Evolutionary conservation across 2,888 invertebrate species (phyloP).

Genomic region (Nipponacmea schrenckii): DNA sequence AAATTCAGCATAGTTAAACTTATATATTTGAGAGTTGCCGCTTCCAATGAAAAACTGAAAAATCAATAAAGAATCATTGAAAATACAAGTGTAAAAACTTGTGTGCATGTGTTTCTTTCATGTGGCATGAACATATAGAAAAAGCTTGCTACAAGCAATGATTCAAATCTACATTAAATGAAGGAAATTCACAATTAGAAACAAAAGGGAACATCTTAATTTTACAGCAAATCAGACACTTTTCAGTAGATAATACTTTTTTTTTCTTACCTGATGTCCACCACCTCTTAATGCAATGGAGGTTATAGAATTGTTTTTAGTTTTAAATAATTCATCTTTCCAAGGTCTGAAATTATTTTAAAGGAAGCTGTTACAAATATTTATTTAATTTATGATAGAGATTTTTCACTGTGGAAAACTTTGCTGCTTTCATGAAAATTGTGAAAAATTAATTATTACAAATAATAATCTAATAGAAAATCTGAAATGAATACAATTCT

Average conservation of each 20-base stretch:
- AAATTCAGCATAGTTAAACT: constrained; percentile 78
- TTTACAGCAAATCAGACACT: too few species aligned
- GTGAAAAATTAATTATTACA: not conserved
- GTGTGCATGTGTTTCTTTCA: not conserved
- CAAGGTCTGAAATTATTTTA: constrained; percentile 38
- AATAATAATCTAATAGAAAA: not conserved
- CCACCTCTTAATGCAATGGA: constrained; percentile 73
- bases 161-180: not conserved
- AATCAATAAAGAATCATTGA: constrained; percentile 5
- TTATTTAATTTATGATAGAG: not conserved
- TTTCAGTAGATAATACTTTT: too few species aligned
- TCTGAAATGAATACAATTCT: too few species aligned
- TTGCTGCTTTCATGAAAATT: not conserved
- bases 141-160: not conserved
- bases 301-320: constrained; percentile 75
- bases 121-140: not conserved
- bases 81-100: not conserved
- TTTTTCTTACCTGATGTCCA: constrained; percentile 64
- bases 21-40: constrained; percentile 82
- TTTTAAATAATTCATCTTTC: constrained; percentile 36
- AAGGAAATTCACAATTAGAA: not conserved
- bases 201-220: not conserved
- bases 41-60: constrained; percentile 80
- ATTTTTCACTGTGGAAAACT: not conserved
- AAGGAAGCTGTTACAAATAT: not conserved